These are phyloP conservation scores for Eubasilissa regina DNA, from an alignment of 1,140 invertebrate genomes.

Conservation along the genomic window DNA sequence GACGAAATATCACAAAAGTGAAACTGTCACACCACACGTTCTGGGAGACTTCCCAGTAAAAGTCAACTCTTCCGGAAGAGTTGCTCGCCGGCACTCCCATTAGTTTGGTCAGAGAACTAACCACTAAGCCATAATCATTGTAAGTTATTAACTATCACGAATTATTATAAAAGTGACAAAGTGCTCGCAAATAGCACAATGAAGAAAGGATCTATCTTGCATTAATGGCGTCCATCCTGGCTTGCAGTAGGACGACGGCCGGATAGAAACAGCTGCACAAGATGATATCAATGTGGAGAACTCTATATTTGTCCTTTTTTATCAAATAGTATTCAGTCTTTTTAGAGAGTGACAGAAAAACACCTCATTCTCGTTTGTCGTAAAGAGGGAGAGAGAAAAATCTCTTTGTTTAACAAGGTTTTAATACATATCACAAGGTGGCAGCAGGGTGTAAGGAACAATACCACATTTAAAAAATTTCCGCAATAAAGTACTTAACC, in stretches of 20 bases:
- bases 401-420: slow-evolving; percentile 69
- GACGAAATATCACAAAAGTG: slow-evolving; percentile 49
- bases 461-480: slow-evolving; percentile 26
- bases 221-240: slow-evolving; percentile 72
- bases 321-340: slow-evolving; percentile 47
- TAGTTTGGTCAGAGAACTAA: slow-evolving; percentile 39
- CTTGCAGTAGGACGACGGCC: slow-evolving; percentile 70
- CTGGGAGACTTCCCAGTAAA: slow-evolving; percentile 48
- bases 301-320: slow-evolving; percentile 65
- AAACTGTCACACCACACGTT: slow-evolving; percentile 55
- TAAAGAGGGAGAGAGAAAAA: slow-evolving; percentile 63
- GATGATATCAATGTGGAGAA: slow-evolving; percentile 71
- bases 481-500: not conserved
- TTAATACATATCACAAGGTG: slow-evolving; percentile 64
- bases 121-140: slow-evolving; percentile 35
- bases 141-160: slow-evolving; percentile 39
- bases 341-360: slow-evolving; percentile 68
- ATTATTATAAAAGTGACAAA: slow-evolving; percentile 48
- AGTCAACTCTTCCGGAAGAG: slow-evolving; percentile 52
- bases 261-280: slow-evolving; percentile 72
- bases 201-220: slow-evolving; percentile 68
- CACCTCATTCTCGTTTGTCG: slow-evolving; percentile 69
- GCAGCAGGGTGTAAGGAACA: slow-evolving; percentile 49
- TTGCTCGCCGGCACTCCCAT: slow-evolving; percentile 48
- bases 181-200: slow-evolving; percentile 61